Evolutionary conservation across 2,797 vertebrate species (phyloP), one percentile per base, ranked within the genome.

Genomic region (Enteromius thamalakanensis): DNA sequence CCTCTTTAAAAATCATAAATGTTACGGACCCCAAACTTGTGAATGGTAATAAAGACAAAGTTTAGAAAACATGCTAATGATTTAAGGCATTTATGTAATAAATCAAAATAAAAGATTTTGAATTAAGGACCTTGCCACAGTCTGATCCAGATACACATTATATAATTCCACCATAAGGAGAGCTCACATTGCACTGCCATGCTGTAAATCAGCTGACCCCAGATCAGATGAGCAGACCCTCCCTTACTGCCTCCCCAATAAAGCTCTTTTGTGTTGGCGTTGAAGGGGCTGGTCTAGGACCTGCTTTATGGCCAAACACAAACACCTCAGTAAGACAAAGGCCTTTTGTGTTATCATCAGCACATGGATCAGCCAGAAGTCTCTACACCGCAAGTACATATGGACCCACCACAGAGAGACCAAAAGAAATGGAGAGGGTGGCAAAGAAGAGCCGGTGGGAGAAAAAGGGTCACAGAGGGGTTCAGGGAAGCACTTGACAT

Each of bases 301-400:
- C 84, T 84, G 76, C 37, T 76, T 74, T 80, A 64, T 23, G 53
- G 7, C 47, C 75, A 29, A 82, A 77, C 76, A 80, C 76, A 87
- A 82, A 86, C 87, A 84, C 75, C 81, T 86, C 42, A 67, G 29
- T 88, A 53, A 76, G 40, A 88, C 92, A 93, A 92, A 89, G 88
- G 86, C 58, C 83, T 88, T 91, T 92, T 93, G 90, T 94, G 81
- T 79, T 68, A 87, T 77, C 90, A 91, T 90, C 87, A 89, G 85
- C 3, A 69, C 83, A 34, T 45, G 68, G 77, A 47, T 76, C 34
- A 65, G 51, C 29, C 81, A 74, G 45, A 85, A 72, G 40, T 47
- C 71, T 69, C 72, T 37, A 51, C 62, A 76, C 14, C 6, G 23
- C 55, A 77, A 75, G 14, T 55, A 51, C 70, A 84, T 81, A 80